Base-by-base conservation (phyloP, 2,888 invertebrate species). In the Amphimallon solstitiale region DNA sequence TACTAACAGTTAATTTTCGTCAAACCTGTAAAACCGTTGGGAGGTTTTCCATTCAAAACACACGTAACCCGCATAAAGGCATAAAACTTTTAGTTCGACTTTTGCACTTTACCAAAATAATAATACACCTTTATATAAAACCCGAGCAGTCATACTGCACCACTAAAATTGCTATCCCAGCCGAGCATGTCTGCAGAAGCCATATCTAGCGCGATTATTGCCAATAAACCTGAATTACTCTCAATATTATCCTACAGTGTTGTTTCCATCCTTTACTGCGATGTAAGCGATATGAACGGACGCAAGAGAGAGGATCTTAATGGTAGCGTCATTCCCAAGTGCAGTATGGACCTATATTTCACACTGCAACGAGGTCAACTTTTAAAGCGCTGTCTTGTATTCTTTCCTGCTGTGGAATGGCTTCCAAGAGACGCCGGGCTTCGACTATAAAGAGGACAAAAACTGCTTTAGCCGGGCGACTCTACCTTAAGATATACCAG, bases 161-260 rank as follows among this genome's bases (percentile, higher is more conserved):
- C 71, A 69, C 69, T 71, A 72, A 73, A 71, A 73, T 70, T 75
- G 75, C 73, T 69, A 73, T 74, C 71, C 69, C 65, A 70, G 71
- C 67, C 72, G 71, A 71, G 75, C 76, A 72, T 75, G 77, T 76
- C 77, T 78, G 77, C 73, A 77, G 75, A 73, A 76, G 77, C 78
- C 76, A 76, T 78, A 78, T 77, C 78, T 74, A 71, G 77, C 76
- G 75, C 76, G 77, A 77, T 76, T 74, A 74, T 74, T 76, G 74
- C 75, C 80, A 78, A 80, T 80, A 80, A 80, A 80, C 78, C 77
- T 78, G 79, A 79, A 79, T 79, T 79, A 79, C 79, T 78, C 78
- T 77, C 78, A 77, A 79, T 78, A 79, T 79, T 79, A 79, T 79
- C 78, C 74, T 71, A 67, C 67, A 65, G 59, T 65, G 67, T 46